Percentiles rank a stretch among this genome's conserved stretches.
These are phyloP conservation scores for Calycopis cecrops DNA, from an alignment of 1,140 invertebrate species.

Conservation along the genomic window DNA sequence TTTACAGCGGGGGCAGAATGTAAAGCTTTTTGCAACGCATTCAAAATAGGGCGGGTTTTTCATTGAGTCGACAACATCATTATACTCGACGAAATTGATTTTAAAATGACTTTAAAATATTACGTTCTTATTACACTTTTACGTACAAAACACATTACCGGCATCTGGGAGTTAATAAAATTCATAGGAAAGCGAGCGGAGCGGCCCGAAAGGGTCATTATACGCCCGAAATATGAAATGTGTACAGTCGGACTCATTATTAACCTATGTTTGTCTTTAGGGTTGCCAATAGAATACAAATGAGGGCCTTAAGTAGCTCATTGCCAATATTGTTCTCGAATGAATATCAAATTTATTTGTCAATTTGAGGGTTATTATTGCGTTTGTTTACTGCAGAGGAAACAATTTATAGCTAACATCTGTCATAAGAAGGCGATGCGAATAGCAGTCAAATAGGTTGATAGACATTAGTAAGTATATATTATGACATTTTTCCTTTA, in stretches of 20 bases:
- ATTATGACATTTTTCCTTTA: too few relatives aligned
- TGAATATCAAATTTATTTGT: too few relatives aligned
- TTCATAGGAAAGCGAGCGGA: constrained; percentile 1
- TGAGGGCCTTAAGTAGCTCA: too few relatives aligned
- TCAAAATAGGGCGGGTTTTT: constrained; percentile 3
- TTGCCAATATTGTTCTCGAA: too few relatives aligned
- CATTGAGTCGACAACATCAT: constrained; percentile 9
- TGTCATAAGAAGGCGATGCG: too few relatives aligned
- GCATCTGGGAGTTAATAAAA: constrained; percentile 9
- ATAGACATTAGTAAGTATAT: too few relatives aligned
- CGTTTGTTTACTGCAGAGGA: too few relatives aligned
- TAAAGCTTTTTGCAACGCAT: constrained; percentile 9
- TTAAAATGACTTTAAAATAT: constrained; percentile 11
- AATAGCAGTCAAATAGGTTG: too few relatives aligned
- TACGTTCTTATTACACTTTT: constrained; percentile 6
- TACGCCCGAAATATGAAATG: not conserved
- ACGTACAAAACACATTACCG: constrained; percentile 6
- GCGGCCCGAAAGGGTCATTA: not conserved
- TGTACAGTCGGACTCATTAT: constrained; percentile 5
- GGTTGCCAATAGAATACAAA: not conserved
- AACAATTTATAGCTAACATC: too few relatives aligned
- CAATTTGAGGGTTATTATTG: too few relatives aligned
- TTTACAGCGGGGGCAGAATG: not conserved
- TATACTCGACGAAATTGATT: constrained; percentile 7
- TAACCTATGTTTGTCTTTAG: not conserved